Conservation (phyloP, 2,888 invertebrate genomes). For the Chesias legatella region DNA sequence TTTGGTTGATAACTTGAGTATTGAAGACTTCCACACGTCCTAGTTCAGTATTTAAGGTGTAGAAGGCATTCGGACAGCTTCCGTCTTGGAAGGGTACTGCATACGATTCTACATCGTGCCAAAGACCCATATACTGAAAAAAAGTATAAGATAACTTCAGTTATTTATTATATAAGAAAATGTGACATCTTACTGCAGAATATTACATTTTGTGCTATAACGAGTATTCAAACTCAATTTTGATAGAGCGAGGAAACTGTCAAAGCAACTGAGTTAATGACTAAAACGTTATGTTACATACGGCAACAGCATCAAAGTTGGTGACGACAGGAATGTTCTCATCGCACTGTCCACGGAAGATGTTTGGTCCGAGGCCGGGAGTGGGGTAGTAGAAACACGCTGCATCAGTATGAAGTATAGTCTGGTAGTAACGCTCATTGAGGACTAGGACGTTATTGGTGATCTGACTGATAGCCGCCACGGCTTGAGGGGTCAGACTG, state of each 20-base stretch:
- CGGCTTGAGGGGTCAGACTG: conserved; percentile 24
- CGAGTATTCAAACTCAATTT: too few relatives aligned
- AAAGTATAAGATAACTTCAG: conserved; percentile 1
- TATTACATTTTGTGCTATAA: too few relatives aligned
- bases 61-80: conserved; percentile 49
- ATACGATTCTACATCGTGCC: conserved; percentile 55
- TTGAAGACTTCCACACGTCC: conserved; percentile 36
- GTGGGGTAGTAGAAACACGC: conserved; percentile 47
- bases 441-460: conserved; percentile 31
- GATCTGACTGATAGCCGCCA: conserved; percentile 26
- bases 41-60: conserved; percentile 32
- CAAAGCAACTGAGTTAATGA: too few relatives aligned
- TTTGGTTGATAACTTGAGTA: conserved; percentile 49
- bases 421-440: conserved; percentile 38
- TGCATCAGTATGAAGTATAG: conserved; percentile 30
- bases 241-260: too few relatives aligned
- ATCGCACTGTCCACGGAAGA: conserved; percentile 43
- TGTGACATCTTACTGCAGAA: too few relatives aligned
- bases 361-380: conserved; percentile 23
- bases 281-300: too few relatives aligned
- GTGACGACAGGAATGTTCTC: conserved; percentile 49
- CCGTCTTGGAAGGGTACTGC: conserved; percentile 49
- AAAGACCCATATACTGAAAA: conserved; percentile 49
- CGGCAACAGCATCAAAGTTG: conserved; percentile 35
- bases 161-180: too few relatives aligned